Conservation (phyloP, 2,113 vertebrate genomes). For the Sebastes schlegelii region DNA sequence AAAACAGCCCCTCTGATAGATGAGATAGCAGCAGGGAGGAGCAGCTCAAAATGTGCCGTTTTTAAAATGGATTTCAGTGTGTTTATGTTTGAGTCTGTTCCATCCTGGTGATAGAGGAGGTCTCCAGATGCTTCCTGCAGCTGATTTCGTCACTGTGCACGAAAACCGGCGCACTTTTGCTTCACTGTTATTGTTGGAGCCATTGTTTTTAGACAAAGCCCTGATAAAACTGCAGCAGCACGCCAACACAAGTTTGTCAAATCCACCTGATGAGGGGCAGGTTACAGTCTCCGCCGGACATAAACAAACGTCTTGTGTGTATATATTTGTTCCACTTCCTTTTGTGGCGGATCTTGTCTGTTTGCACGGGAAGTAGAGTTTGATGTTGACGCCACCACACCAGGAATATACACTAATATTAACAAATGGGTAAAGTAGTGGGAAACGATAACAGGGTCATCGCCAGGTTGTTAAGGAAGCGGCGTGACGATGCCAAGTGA, state of each 20-base stretch:
- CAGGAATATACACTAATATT: constrained; percentile 47
- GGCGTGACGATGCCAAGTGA: constrained; percentile 22
- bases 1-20: constrained; percentile 18
- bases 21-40: constrained; percentile 37
- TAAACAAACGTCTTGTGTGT: constrained; percentile 50
- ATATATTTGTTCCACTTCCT: constrained; percentile 53
- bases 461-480: constrained; percentile 38
- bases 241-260: constrained; percentile 43
- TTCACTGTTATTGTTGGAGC: constrained; percentile 64
- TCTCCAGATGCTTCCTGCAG: constrained; percentile 82
- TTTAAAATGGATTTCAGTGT: constrained; percentile 12
- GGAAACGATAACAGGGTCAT: constrained; percentile 45
- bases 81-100: constrained; percentile 52
- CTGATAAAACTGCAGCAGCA: constrained; percentile 44
- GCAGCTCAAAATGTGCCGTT: constrained; percentile 19
- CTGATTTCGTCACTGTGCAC: constrained; percentile 66
- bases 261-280: constrained; percentile 37
- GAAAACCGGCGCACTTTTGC: constrained; percentile 53
- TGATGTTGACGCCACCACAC: constrained; percentile 40
- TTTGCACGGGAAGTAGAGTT: constrained; percentile 56
- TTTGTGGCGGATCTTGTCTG: constrained; percentile 17
- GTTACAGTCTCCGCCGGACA: constrained; percentile 35
- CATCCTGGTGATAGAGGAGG: constrained; percentile 67
- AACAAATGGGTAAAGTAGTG: constrained; percentile 47
- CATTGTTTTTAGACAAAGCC: constrained; percentile 65